Conservation (phyloP, 2,888 invertebrate genomes). For the Mesorhabditis spiculigera region DNA sequence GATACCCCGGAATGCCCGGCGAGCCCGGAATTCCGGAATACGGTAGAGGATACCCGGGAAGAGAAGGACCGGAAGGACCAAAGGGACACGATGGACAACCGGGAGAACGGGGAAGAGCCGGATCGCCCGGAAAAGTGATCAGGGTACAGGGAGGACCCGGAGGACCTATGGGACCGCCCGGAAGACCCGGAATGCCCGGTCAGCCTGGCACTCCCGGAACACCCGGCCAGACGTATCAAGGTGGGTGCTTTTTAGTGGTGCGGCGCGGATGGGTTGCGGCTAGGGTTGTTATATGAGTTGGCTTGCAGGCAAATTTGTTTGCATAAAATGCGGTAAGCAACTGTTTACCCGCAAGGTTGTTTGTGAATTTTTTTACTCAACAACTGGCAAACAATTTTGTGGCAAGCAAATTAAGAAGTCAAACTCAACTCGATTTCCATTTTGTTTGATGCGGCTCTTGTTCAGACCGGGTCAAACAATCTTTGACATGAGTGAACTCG, state of each 20-base stretch:
- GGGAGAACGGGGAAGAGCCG: constrained; percentile 37
- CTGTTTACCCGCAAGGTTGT: too few species aligned
- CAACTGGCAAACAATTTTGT: not conserved
- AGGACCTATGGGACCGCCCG: constrained; percentile 27
- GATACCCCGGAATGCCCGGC: constrained; percentile 1
- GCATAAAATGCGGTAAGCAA: too few species aligned
- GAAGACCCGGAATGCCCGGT: constrained; percentile 32
- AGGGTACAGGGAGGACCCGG: constrained; percentile 26
- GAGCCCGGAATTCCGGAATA: not conserved
- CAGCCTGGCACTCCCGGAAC: constrained; percentile 37
- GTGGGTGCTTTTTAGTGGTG: not conserved
- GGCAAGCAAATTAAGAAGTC: not conserved
- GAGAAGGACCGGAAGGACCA: constrained; percentile 27
- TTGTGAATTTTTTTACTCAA: too few species aligned
- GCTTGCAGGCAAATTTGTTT: too few species aligned
- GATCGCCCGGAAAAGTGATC: constrained; percentile 28
- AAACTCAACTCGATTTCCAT: not conserved
- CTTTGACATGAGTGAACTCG: too few species aligned
- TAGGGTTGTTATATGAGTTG: too few species aligned
- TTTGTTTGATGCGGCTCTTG: not conserved
- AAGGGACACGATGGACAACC: constrained; percentile 30
- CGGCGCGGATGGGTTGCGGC: too few species aligned
- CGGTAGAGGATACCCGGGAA: constrained; percentile 25
- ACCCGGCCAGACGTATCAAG: constrained; percentile 18
- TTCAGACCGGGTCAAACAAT: too few species aligned